Percentiles rank a stretch among this genome's conserved stretches.
phyloP scores from a whole-genome alignment of 2,888 invertebrate genomes.

The Exephanes ischioxanthus region DNA sequence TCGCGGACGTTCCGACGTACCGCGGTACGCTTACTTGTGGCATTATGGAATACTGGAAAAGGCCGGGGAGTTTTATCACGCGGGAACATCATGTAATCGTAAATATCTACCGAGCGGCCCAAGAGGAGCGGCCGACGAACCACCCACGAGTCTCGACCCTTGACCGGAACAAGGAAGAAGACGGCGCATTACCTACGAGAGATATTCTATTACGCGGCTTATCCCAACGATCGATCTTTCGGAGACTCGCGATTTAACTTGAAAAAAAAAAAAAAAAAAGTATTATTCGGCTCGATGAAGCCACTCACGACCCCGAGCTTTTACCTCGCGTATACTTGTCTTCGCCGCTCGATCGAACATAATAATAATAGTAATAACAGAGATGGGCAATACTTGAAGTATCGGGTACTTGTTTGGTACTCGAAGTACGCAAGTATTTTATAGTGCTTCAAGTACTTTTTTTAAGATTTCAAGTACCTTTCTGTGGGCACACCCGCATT shows the following conservation, averaged over 20 bases:
- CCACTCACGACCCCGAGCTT: too few species aligned
- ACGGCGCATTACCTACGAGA: conserved; percentile 23
- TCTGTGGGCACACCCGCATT: too few species aligned
- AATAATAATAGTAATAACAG: too few species aligned
- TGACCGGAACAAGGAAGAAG: conserved; percentile 45
- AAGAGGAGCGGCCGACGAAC: conserved; percentile 22
- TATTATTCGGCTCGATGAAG: not conserved
- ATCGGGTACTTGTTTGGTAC: too few species aligned
- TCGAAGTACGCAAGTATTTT: too few species aligned
- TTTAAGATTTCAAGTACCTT: too few species aligned
- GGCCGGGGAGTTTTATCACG: conserved; percentile 20
- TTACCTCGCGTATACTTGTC: too few species aligned
- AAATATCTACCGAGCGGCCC: conserved; percentile 1
- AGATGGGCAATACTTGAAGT: too few species aligned
- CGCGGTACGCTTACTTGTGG: not conserved
- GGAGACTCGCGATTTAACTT: conserved; percentile 1
- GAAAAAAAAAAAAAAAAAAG: too few species aligned
- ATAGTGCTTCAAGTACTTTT: too few species aligned
- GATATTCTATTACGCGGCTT: conserved; percentile 34
- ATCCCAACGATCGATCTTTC: conserved; percentile 18
- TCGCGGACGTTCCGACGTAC: not conserved
- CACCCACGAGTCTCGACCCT: conserved; percentile 52
- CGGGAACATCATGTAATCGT: conserved; percentile 34
- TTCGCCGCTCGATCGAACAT: too few species aligned
- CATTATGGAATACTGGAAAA: conserved; percentile 5